Evolutionary conservation across 2,113 vertebrate genomes (phyloP).

Genomic region (Mystacornis crossleyi): DNA sequence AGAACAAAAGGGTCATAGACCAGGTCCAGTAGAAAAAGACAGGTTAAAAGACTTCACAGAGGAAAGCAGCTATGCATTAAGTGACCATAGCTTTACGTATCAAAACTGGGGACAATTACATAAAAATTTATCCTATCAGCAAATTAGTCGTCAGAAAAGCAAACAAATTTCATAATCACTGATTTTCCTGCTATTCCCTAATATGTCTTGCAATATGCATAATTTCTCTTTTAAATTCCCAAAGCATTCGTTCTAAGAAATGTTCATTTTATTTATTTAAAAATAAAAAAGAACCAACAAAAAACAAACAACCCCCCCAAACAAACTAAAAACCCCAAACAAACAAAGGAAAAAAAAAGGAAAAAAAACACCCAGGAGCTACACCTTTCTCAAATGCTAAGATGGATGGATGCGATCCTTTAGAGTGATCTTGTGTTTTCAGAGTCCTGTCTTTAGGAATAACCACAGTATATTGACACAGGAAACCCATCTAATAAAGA

Average conservation of each 20-base stretch:
- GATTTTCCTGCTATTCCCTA: neutral
- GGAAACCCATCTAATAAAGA: slow-evolving; percentile 65
- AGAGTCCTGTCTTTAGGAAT: slow-evolving; percentile 47
- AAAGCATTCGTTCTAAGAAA: neutral
- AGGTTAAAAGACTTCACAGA: neutral
- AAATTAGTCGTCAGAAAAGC: neutral
- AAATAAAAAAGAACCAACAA: neutral
- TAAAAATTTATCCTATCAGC: neutral
- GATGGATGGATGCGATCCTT: no score
- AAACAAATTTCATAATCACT: neutral
- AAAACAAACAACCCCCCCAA: neutral
- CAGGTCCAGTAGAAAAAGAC: neutral
- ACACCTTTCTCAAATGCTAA: neutral
- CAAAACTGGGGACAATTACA: neutral
- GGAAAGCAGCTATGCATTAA: neutral
- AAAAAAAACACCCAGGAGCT: neutral
- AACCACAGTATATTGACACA: slow-evolving; percentile 46
- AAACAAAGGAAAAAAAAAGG: neutral
- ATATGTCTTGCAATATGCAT: neutral
- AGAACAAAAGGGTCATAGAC: neutral
- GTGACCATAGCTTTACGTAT: neutral
- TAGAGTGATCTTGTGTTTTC: slow-evolving; percentile 50
- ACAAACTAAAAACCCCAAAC: neutral
- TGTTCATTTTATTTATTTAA: neutral
- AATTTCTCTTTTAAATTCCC: neutral